Percentiles rank a stretch among this genome's conserved stretches.
These are phyloP conservation scores for Vicugna pacos DNA, from an alignment of 2,113 vertebrate species.

Conservation along the genomic window DNA sequence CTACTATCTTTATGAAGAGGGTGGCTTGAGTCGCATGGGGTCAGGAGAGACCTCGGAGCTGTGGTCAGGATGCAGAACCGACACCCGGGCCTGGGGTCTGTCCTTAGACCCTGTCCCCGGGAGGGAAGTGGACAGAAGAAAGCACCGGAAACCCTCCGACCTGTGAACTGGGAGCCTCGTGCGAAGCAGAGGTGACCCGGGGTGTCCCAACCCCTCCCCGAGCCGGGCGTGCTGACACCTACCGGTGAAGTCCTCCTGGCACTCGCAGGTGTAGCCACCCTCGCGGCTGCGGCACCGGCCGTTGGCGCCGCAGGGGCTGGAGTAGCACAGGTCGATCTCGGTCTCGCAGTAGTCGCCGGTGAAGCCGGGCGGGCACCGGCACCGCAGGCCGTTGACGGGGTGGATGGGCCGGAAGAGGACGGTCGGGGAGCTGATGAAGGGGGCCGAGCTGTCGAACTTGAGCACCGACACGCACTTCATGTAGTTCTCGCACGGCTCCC, in stretches of 20 bases:
- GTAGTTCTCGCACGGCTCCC: slow-evolving; percentile 99
- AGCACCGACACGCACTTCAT: slow-evolving; percentile 99
- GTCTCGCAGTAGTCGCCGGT: slow-evolving; percentile 98
- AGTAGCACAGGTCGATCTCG: slow-evolving; percentile 97
- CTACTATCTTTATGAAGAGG: background rate
- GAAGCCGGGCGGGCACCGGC: slow-evolving; percentile 96
- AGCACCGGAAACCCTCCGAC: accelerated
- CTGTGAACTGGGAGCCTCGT: accelerated
- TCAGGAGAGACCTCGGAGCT: accelerated
- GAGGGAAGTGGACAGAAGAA: accelerated
- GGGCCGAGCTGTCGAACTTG: slow-evolving; percentile 96
- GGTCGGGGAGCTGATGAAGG: slow-evolving; percentile 95
- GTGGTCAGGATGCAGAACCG: accelerated
- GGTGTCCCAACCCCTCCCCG: accelerated
- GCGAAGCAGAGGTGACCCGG: accelerated
- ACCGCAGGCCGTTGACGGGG: slow-evolving; percentile 95
- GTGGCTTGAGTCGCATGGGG: accelerated
- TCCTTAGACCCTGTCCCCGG: accelerated
- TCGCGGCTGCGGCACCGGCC: slow-evolving; percentile 95
- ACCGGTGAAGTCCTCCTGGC: slow-evolving; percentile 96
- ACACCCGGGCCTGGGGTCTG: accelerated
- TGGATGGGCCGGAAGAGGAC: slow-evolving; percentile 98
- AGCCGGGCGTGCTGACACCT: slow-evolving; percentile 51
- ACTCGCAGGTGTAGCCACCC: slow-evolving; percentile 96
- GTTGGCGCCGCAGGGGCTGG: slow-evolving; percentile 93